Evolutionary conservation across 2,888 invertebrate species (phyloP).

Genomic region (Poecilobothrus nobilitatus): DNA sequence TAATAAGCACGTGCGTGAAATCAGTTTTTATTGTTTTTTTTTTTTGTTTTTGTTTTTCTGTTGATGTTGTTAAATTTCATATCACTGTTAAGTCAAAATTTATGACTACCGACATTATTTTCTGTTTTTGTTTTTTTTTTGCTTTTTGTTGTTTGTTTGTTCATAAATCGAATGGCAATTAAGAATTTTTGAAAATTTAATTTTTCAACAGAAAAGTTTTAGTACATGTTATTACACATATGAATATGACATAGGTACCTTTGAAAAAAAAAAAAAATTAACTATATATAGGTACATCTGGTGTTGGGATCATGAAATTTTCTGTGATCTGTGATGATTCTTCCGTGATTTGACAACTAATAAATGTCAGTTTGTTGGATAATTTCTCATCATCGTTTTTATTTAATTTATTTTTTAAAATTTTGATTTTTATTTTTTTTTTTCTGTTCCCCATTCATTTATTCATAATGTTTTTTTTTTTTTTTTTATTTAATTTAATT

Average conservation of each 20-base stretch:
- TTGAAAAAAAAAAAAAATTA: too few species aligned
- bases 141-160: too few species aligned
- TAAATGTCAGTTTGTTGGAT: neutral
- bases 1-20: conserved; percentile 6
- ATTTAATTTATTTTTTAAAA: neutral
- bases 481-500: neutral
- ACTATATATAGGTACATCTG: neutral
- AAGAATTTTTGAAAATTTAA: neutral
- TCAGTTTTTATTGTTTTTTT: neutral
- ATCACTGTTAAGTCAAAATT: neutral
- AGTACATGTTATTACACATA: too few species aligned
- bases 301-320: neutral
- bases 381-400: neutral
- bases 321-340: neutral
- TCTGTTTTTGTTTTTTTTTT: neutral
- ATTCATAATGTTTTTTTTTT: neutral
- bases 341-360: neutral
- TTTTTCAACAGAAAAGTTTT: neutral
- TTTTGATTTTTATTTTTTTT: neutral
- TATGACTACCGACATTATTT: neutral
- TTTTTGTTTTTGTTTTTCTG: neutral
- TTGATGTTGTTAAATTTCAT: too few species aligned
- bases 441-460: neutral
- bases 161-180: neutral
- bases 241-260: too few species aligned